Conservation (phyloP, 2,113 vertebrate species). For the Hiodon alosoides region DNA sequence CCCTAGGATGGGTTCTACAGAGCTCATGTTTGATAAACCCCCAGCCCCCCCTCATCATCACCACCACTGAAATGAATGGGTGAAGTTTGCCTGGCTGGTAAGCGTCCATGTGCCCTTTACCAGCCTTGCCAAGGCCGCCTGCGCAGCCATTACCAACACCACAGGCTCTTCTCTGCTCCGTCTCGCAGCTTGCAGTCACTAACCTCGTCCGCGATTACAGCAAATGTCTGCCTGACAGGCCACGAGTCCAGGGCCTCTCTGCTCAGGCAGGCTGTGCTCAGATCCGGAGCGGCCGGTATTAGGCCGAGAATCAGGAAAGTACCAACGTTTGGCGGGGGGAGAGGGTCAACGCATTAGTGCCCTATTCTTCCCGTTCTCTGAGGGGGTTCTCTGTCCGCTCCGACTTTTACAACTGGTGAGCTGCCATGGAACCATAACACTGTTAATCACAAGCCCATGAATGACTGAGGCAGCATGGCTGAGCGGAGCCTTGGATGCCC, state of each 20-base stretch:
- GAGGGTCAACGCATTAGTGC: constrained; percentile 50
- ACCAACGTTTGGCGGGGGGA: constrained; percentile 39
- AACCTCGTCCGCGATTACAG: constrained; percentile 17
- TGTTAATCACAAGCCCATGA: constrained; percentile 57
- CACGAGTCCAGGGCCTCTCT: background rate
- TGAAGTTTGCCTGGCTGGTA: constrained; percentile 5
- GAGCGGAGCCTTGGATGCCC: constrained; percentile 45
- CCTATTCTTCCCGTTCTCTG: constrained; percentile 48
- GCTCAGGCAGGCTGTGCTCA: constrained; percentile 21
- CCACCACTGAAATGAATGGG: background rate
- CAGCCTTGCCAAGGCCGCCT: constrained; percentile 19
- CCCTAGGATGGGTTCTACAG: too few species aligned
- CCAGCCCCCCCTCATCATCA: background rate
- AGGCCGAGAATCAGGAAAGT: constrained; percentile 23
- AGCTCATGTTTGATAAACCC: background rate
- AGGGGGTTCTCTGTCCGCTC: constrained; percentile 47
- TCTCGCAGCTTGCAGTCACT: constrained; percentile 6
- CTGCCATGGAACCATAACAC: constrained; percentile 53
- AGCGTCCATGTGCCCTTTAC: constrained; percentile 19
- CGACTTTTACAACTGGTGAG: constrained; percentile 58
- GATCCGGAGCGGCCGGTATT: constrained; percentile 15
- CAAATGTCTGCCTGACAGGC: constrained; percentile 7
- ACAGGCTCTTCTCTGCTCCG: constrained; percentile 23
- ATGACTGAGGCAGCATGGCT: constrained; percentile 48
- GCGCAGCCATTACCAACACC: background rate